Evolutionary conservation across 2,797 vertebrate species (phyloP).

Genomic region (Brotula barbata): DNA sequence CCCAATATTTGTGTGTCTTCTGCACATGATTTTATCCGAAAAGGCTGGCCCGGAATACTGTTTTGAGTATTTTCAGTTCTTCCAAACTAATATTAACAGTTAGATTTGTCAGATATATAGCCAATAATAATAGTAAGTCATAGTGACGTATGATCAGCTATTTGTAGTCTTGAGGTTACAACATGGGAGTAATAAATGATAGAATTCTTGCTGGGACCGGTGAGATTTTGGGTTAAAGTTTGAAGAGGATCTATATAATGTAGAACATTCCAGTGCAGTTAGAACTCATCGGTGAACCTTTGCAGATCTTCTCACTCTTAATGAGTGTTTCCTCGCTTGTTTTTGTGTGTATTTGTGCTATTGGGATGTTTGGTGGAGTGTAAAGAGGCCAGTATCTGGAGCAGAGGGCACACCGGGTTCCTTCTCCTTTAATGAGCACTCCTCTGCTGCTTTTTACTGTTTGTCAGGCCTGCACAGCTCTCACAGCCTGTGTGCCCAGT

Average conservation of each 20-base stretch:
- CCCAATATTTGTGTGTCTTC: constrained; percentile 7
- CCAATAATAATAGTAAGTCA: too few species aligned
- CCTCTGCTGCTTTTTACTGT: constrained; percentile 53
- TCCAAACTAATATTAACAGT: too few species aligned
- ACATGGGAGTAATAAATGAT: constrained; percentile 23
- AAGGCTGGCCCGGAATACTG: too few species aligned
- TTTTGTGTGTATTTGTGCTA: constrained; percentile 25
- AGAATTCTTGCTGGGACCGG: constrained; percentile 18
- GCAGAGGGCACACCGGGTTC: constrained; percentile 58
- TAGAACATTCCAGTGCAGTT: constrained; percentile 9
- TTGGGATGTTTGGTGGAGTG: constrained; percentile 50
- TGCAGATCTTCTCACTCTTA: constrained; percentile 40
- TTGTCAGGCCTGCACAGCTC: constrained; percentile 56
- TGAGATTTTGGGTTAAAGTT: background rate
- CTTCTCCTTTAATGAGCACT: constrained; percentile 69
- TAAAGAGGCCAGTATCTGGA: constrained; percentile 59
- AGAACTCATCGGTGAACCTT: constrained; percentile 39
- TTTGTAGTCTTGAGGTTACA: too few species aligned
- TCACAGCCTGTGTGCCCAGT: constrained; percentile 55
- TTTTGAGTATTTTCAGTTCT: too few species aligned
- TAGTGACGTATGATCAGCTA: too few species aligned
- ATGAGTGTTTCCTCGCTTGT: constrained; percentile 35
- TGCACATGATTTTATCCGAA: too few species aligned
- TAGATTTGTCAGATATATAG: too few species aligned
- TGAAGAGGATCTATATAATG: background rate